These are phyloP conservation scores for Porites rus DNA, from an alignment of 92 coral and sea anemone species.

Conservation along the genomic window DNA sequence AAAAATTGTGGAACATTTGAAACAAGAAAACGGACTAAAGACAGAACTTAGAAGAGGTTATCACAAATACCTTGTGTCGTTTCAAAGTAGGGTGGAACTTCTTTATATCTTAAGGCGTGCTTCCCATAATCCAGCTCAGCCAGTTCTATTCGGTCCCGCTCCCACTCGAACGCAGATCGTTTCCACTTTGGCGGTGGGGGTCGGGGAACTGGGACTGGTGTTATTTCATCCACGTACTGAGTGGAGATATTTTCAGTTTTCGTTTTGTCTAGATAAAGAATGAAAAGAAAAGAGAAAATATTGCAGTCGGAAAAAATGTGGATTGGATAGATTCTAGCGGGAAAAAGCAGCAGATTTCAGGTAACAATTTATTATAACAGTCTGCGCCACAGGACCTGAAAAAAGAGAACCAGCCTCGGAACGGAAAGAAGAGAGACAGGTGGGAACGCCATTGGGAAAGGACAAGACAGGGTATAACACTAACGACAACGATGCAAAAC, in stretches of 20 bases:
- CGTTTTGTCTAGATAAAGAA: slow-evolving; percentile 18
- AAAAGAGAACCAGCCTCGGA: no score
- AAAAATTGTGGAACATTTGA: no score
- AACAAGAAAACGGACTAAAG: no score
- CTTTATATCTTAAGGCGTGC: slow-evolving; percentile 88
- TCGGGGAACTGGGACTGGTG: slow-evolving; percentile 88
- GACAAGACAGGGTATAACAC: not conserved
- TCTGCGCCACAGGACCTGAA: no score
- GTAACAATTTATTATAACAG: no score
- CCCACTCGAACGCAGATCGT: slow-evolving; percentile 92
- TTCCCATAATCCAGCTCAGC: slow-evolving; percentile 97
- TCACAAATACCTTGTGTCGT: slow-evolving; percentile 81
- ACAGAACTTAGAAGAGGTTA: not conserved
- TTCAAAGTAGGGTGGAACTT: slow-evolving; percentile 98
- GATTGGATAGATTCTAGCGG: no score
- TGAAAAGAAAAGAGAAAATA: not conserved
- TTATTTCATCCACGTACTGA: slow-evolving; percentile 81
- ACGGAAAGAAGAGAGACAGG: not conserved
- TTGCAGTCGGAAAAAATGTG: not conserved
- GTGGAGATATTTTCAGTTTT: slow-evolving; percentile 42
- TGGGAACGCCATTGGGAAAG: not conserved
- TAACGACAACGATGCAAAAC: not conserved
- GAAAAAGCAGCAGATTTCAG: no score
- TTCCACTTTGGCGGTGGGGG: slow-evolving; percentile 95
- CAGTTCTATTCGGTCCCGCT: slow-evolving; percentile 96